Evolutionary conservation across 2,113 vertebrate genomes (phyloP).

Genomic region (Prionailurus bengalensis): DNA sequence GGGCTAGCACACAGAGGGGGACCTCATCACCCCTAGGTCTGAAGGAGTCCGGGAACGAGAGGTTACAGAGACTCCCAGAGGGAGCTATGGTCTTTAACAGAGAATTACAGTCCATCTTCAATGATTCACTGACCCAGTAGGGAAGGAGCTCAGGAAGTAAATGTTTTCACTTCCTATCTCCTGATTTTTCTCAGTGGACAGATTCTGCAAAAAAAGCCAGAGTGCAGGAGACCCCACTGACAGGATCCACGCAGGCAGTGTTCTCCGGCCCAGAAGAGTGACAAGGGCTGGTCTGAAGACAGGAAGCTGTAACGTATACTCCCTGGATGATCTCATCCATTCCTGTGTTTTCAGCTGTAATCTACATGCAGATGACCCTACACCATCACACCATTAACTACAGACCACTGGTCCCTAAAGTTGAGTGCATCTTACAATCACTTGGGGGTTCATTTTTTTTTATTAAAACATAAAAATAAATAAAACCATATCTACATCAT

Average conservation of each 20-base stretch:
- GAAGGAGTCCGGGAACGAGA: neutral
- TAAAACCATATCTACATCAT: neutral
- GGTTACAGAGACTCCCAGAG: neutral
- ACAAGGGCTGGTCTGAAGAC: neutral
- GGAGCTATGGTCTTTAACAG: neutral
- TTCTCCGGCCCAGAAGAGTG: neutral
- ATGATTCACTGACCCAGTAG: neutral
- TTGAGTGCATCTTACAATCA: too few relatives aligned
- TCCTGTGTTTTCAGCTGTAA: neutral
- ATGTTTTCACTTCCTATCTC: neutral
- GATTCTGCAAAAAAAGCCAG: neutral
- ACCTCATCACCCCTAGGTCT: neutral
- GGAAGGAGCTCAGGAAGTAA: neutral
- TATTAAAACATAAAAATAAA: neutral
- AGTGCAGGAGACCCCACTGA: neutral
- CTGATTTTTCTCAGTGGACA: neutral
- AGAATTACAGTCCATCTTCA: neutral
- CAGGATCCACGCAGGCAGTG: too few relatives aligned
- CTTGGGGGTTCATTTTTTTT: neutral
- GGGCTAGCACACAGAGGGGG: accelerated
- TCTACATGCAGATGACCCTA: accelerated
- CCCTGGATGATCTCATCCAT: neutral
- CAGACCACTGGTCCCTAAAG: neutral
- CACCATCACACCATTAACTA: neutral
- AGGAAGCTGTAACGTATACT: accelerated